phyloP scores from a whole-genome alignment of 2,797 vertebrate genomes.

The Platyrinchus mystaceus region DNA sequence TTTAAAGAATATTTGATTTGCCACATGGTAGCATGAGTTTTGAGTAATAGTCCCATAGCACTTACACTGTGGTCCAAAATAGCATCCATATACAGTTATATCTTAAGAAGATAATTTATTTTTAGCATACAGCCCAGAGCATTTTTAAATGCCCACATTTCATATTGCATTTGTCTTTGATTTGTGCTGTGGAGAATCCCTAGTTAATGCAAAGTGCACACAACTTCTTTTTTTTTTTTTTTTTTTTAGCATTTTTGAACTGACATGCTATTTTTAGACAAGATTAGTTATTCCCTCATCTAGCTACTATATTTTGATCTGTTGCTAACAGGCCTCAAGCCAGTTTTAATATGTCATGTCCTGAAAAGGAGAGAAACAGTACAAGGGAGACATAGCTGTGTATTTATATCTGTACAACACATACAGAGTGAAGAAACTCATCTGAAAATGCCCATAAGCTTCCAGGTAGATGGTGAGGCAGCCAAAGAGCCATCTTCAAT shows the following conservation, averaged over 20 bases:
- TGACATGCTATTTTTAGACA: background rate
- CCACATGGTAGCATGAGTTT: background rate
- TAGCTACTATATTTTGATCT: conserved; percentile 20
- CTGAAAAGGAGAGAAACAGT: background rate
- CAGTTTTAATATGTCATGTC: background rate
- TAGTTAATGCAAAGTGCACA: background rate
- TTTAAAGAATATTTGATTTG: conserved; percentile 15
- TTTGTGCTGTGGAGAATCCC: background rate
- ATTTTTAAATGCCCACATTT: conserved; percentile 10
- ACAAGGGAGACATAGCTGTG: background rate
- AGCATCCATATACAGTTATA: background rate
- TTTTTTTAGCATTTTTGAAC: background rate
- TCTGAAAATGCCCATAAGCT: background rate
- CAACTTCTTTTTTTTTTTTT: background rate
- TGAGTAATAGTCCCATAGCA: background rate
- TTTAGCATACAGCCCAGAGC: conserved; percentile 1
- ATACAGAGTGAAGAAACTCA: background rate
- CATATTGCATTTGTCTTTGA: background rate
- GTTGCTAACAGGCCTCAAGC: background rate
- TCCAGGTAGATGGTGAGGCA: background rate
- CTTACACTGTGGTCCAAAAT: background rate
- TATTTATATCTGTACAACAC: background rate
- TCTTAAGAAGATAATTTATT: background rate
- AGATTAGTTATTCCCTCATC: conserved; percentile 9
- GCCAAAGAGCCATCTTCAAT: background rate